These are phyloP conservation scores for Schizotus pectinicornis DNA, from an alignment of 2,888 invertebrate genomes.

Conservation along the genomic window DNA sequence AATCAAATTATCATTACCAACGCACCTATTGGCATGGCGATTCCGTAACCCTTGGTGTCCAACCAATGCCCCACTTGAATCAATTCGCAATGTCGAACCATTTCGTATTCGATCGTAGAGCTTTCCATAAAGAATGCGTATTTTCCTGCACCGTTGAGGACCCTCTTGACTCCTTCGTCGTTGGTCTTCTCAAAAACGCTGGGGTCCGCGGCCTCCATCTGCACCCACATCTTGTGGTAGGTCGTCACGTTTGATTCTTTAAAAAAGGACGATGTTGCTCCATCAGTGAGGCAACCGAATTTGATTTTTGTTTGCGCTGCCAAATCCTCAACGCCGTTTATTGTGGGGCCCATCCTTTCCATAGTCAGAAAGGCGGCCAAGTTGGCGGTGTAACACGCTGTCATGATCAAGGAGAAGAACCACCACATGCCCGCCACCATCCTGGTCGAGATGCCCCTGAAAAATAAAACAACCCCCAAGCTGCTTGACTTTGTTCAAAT, in stretches of 20 bases:
- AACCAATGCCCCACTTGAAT: slow-evolving; percentile 76
- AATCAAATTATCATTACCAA: slow-evolving; percentile 29
- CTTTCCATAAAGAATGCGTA: slow-evolving; percentile 98
- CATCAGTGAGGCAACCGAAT: slow-evolving; percentile 89
- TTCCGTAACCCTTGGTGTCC: slow-evolving; percentile 92
- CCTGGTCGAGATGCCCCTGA: slow-evolving; percentile 85
- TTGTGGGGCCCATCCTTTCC: slow-evolving; percentile 87
- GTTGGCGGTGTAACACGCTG: slow-evolving; percentile 93
- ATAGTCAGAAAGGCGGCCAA: slow-evolving; percentile 92
- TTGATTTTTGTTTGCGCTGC: slow-evolving; percentile 94
- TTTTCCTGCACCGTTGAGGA: slow-evolving; percentile 74
- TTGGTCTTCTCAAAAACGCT: slow-evolving; percentile 84
- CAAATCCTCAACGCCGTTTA: slow-evolving; percentile 90
- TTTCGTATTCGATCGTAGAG: slow-evolving; percentile 90
- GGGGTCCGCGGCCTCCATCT: slow-evolving; percentile 85
- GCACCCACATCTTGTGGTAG: slow-evolving; percentile 91
- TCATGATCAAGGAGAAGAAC: slow-evolving; percentile 91
- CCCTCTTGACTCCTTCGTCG: slow-evolving; percentile 86
- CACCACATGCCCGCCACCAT: slow-evolving; percentile 91
- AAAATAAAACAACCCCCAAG: slow-evolving; percentile 34
- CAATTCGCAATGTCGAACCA: slow-evolving; percentile 84
- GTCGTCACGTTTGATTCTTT: slow-evolving; percentile 88
- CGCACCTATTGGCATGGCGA: slow-evolving; percentile 89
- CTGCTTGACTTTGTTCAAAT: no score
- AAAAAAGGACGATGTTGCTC: slow-evolving; percentile 91